Conservation (phyloP, 2,797 vertebrate genomes). For the Platalea minor region DNA sequence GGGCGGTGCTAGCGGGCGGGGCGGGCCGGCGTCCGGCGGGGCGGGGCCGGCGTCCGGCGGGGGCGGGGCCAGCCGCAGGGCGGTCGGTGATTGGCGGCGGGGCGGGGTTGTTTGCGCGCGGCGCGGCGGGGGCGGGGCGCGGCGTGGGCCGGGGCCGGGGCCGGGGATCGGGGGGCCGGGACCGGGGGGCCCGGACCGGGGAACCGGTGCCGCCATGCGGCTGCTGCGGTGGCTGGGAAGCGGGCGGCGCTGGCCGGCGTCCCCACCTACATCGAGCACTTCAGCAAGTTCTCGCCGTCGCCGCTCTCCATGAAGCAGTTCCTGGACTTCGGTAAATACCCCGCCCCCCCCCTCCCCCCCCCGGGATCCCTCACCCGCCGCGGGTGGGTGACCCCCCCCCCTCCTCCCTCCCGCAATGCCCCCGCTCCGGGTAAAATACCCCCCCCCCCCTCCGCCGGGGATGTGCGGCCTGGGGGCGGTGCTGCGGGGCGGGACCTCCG, state of each 20-base stretch:
- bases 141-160: neutral
- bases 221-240: constrained; percentile 86
- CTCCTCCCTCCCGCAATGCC: too few species aligned
- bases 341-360: neutral
- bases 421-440: neutral
- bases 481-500: neutral
- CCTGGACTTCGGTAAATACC: constrained; percentile 13
- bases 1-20: too few species aligned
- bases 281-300: constrained; percentile 95
- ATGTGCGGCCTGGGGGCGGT: neutral
- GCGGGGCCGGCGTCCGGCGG: too few species aligned
- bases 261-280: constrained; percentile 92
- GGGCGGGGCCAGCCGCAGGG: fast-evolving
- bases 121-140: neutral
- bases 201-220: constrained; percentile 78
- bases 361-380: too few species aligned
- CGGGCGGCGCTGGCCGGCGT: constrained; percentile 85
- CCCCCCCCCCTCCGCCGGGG: too few species aligned
- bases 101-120: constrained; percentile 39
- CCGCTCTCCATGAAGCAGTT: constrained; percentile 90
- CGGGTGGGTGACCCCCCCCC: neutral
- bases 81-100: neutral
- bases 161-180: neutral
- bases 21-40: too few species aligned
- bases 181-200: too few species aligned